Percentiles rank a stretch among this genome's conserved stretches.
These are phyloP conservation scores for Pseudopodoces humilis DNA, from an alignment of 2,113 vertebrate species.

Conservation along the genomic window DNA sequence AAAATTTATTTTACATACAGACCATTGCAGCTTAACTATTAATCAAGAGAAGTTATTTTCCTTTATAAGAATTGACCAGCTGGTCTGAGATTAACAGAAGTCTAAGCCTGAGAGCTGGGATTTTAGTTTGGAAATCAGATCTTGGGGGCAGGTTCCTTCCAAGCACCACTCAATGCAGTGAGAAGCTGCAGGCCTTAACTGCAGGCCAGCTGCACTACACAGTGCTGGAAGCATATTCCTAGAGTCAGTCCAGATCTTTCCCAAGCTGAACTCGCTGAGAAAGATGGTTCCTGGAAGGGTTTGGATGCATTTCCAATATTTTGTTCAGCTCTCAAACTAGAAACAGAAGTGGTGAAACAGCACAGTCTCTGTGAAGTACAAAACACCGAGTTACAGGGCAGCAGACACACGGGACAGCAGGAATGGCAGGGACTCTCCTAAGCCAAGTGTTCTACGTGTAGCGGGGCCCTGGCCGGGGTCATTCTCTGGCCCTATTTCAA, in stretches of 20 bases:
- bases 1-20: slow-evolving; percentile 82
- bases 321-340: slow-evolving; percentile 69
- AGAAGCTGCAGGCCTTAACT: not conserved
- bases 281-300: not conserved
- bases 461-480: slow-evolving; percentile 20
- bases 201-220: not conserved
- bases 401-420: slow-evolving; percentile 58
- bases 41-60: slow-evolving; percentile 48
- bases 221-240: not conserved
- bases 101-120: slow-evolving; percentile 37
- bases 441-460: slow-evolving; percentile 54
- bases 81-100: slow-evolving; percentile 42
- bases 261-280: not conserved
- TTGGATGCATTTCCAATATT: slow-evolving; percentile 22
- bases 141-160: not conserved
- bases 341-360: slow-evolving; percentile 55
- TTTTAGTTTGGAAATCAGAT: slow-evolving; percentile 2
- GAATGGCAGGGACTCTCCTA: slow-evolving; percentile 29
- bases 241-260: not conserved
- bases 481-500: slow-evolving; percentile 64
- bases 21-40: slow-evolving; percentile 69
- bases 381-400: slow-evolving; percentile 76
- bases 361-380: slow-evolving; percentile 73
- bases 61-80: slow-evolving; percentile 17
- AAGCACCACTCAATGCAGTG: not conserved